Evolutionary conservation across 1,140 invertebrate genomes (phyloP), one percentile per base, ranked within the genome.

Genomic region (Hylaeus volcanicus): DNA sequence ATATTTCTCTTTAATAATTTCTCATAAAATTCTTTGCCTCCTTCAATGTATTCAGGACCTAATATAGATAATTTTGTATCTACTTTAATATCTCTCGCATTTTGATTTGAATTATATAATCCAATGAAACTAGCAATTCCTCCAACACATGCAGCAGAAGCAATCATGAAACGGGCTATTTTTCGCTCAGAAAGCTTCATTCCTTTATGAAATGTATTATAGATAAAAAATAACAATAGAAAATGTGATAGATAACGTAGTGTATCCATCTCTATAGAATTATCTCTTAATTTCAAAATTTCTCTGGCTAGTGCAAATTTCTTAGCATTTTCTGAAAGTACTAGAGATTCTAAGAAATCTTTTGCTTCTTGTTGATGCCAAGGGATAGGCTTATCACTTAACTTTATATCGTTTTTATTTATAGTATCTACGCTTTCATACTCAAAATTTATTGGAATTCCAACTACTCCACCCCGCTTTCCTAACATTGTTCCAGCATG

Each of bases 291-390:
- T 71, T 94, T 93, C 71, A 95, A 89, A 63, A 98, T 94, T 93
- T 97, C 95, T 78, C 95, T 94, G 71, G 96, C 96, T 41, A 98
- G 95, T 12, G 95, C 96, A 94, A 97, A 98, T 75, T 96, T 94
- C 88, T 97, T 95, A 5, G 96, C 96, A 64, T 96, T 95, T 63
- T 97, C 95, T 11, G 96, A 95, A 2, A 98, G 86, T 2, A 97
- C 89, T 15, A 97, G 84, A 1, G 96, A 94, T 3, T 96, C 89
- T 51, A 95, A 87, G 15, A 98, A 93, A 58, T 94, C 86, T 83
- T 94, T 91, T 0, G 95, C 96, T 65, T 93, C 93, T 73, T 95
- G 93, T 2, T 94, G 93, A 48, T 91, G 93, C 95, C 96, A 96
- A 81, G 96, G 91, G 14, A 97, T 88, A 65, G 88, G 89, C 83